These are phyloP conservation scores for Watersipora subatra DNA, from an alignment of 1,140 invertebrate genomes.

Conservation along the genomic window DNA sequence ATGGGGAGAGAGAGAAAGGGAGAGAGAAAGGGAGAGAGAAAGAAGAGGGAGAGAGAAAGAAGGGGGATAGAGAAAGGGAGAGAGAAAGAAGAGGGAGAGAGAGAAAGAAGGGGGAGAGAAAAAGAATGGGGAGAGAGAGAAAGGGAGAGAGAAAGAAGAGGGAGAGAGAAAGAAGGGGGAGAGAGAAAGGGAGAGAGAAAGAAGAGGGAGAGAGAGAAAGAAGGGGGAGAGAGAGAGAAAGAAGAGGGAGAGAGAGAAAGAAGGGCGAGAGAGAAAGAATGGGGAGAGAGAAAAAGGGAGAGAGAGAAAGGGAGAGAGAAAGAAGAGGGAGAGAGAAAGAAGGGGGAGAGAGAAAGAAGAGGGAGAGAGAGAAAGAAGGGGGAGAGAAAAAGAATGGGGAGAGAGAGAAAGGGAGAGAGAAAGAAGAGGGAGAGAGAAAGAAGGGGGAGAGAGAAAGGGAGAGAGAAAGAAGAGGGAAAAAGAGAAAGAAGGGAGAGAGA, in stretches of 20 bases:
- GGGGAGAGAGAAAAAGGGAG: background rate
- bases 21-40: too few relatives aligned
- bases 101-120: too few relatives aligned
- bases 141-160: background rate
- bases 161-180: background rate
- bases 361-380: slow-evolving; percentile 5
- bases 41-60: too few relatives aligned
- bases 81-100: too few relatives aligned
- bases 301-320: background rate
- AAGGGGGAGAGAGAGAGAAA: slow-evolving; percentile 1
- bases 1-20: too few relatives aligned
- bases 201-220: background rate
- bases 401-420: background rate
- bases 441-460: slow-evolving; percentile 3
- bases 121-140: background rate
- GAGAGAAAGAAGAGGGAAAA: background rate
- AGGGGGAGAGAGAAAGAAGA: background rate
- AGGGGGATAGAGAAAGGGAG: too few relatives aligned
- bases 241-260: background rate
- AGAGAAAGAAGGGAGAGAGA: background rate
- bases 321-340: background rate
- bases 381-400: background rate
- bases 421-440: background rate
- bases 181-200: background rate
- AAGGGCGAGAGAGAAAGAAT: background rate